These are phyloP conservation scores for Thunnus thynnus DNA, from an alignment of 2,113 vertebrate species.

Conservation along the genomic window DNA sequence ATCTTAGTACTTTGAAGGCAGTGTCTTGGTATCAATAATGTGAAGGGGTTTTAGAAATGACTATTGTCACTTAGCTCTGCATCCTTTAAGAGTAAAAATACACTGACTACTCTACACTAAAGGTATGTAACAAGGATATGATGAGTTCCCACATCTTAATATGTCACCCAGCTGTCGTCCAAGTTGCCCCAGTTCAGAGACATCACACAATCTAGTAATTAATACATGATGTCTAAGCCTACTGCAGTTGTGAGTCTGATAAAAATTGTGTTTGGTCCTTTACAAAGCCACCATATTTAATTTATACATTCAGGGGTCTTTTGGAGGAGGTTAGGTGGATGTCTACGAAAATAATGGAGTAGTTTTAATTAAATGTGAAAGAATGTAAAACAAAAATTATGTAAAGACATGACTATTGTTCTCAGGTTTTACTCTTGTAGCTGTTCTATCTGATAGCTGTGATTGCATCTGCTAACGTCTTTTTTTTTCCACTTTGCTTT, in stretches of 20 bases:
- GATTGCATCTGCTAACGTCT: not conserved
- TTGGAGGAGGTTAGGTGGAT: not conserved
- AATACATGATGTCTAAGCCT: not conserved
- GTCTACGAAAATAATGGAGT: no score
- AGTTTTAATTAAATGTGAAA: no score
- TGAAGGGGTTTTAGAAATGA: not conserved
- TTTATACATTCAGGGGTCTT: not conserved
- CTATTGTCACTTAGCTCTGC: not conserved
- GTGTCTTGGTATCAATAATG: not conserved
- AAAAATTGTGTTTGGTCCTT: not conserved
- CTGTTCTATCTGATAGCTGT: not conserved
- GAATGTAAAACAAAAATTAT: no score
- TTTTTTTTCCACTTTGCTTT: not conserved
- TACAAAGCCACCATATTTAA: not conserved
- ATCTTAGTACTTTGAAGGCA: not conserved
- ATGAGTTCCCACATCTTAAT: not conserved
- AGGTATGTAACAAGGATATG: not conserved
- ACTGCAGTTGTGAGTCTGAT: not conserved
- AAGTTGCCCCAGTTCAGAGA: not conserved
- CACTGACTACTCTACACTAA: no score
- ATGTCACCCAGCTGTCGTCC: no score
- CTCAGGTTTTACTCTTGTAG: not conserved
- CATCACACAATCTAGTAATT: not conserved
- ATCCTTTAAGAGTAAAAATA: not conserved
- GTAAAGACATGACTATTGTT: not conserved